Base-by-base conservation (phyloP, 2,113 vertebrate species). In the Mohoua ochrocephala region DNA sequence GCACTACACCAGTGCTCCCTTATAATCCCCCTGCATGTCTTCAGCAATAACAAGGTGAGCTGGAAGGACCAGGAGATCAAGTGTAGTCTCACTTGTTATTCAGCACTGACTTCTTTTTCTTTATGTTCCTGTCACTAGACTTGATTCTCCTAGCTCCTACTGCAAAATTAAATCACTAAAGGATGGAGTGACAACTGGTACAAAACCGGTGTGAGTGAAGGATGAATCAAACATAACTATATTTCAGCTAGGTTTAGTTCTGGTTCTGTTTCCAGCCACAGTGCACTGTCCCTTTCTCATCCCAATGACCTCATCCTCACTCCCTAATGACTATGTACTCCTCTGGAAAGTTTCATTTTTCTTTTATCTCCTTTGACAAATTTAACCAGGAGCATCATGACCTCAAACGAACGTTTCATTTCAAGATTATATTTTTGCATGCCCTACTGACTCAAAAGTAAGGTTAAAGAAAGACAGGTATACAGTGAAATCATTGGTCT, bases 321-420 rank as follows among this genome's bases (percentile, higher is more conserved):
- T 94, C 87, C 87, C 23, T 76, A 79, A 69, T 39, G 33, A 42
- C 31, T 52, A 11, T 45, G 21, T 37, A 39, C 54, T 76, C 44
- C 37, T 49, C 87, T 89, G 87, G 69, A 92, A 95, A 79, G 33
- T 63, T 75, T 93, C 41, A 31, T 15, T 83, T 94, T 84, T 77
- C 37, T 89, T 94, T 94, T 82, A 83, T 88, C 61, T 95, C 35
- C 30, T 89, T 89, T 80, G 44, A 93, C 70, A 91, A 67, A 56
- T 87, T 89, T 94, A 87, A 81, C 39, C 39, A 39, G 81, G 93
- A 96, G 44, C 84, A 84, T 91, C 70, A 44, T 85, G 86, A 96
- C 78, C 74, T 82, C 45, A 76, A 81, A 89, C 11, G 28, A 94
- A 82, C 76, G 61, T 35, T 87, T 91, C 13, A 47, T 93, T 89